A percentile compares a stretch with the other conserved stretches of the same genome.
phyloP scores from a whole-genome alignment of 2,888 invertebrate species.

The Ophion ellenae region DNA sequence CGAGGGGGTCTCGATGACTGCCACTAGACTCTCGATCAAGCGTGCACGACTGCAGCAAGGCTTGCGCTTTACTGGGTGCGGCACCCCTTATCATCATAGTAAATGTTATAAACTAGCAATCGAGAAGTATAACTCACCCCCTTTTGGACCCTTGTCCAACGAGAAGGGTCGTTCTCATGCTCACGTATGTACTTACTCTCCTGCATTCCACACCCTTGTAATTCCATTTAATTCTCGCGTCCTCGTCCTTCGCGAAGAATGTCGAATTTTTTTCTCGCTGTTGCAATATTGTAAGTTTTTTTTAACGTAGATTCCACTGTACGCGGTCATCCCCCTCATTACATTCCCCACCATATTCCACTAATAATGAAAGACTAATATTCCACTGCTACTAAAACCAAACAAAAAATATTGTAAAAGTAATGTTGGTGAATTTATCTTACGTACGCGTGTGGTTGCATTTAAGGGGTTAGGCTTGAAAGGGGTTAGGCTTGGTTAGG shows the following conservation, averaged over 20 bases:
- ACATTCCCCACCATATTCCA: no score
- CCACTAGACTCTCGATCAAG: constrained; percentile 37
- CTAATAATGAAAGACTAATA: no score
- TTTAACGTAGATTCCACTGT: no score
- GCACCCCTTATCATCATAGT: constrained; percentile 59
- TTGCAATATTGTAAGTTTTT: not conserved
- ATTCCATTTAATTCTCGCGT: constrained; percentile 11
- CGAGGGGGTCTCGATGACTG: constrained; percentile 38
- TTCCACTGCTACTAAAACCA: no score
- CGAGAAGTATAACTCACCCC: constrained; percentile 51
- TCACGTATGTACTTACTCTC: constrained; percentile 4
- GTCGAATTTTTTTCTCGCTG: not conserved
- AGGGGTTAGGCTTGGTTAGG: no score
- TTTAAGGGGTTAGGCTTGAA: no score
- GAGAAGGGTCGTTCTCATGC: constrained; percentile 51
- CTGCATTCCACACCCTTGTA: constrained; percentile 35
- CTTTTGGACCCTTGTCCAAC: constrained; percentile 30
- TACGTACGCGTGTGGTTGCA: not conserved
- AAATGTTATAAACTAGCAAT: constrained; percentile 51
- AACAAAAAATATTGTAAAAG: not conserved
- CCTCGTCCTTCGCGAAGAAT: constrained; percentile 9
- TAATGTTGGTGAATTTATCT: not conserved
- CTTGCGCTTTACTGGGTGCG: constrained; percentile 37
- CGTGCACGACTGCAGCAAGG: not conserved
- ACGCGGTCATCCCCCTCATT: no score